Percentiles rank a stretch among this genome's conserved stretches.
Conservation (phyloP, 2,113 vertebrate genomes). For the Peromyscus polionotus region DNA sequence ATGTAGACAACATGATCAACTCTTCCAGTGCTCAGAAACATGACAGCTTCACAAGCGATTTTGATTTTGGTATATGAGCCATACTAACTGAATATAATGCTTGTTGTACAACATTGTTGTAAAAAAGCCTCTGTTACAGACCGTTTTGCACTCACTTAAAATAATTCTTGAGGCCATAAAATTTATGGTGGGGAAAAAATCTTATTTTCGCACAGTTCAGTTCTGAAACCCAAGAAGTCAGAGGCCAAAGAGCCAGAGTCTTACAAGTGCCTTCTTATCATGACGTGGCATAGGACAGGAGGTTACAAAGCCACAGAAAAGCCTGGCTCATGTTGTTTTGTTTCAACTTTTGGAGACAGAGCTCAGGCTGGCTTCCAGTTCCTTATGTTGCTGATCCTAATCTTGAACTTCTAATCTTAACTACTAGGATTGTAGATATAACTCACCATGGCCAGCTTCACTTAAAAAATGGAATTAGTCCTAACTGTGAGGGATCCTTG, state of each 20-base stretch:
- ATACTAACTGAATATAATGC: neutral
- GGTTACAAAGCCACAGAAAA: neutral
- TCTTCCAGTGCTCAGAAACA: neutral
- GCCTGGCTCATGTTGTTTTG: neutral
- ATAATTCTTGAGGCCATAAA: neutral
- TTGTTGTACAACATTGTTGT: neutral
- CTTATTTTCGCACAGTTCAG: neutral
- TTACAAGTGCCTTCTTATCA: neutral
- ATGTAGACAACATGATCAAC: neutral
- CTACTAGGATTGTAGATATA: too few species aligned
- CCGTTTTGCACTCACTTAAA: neutral
- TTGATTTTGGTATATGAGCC: neutral
- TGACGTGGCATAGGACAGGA: neutral
- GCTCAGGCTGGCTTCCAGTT: neutral
- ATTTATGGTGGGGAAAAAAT: neutral
- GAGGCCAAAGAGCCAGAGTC: neutral
- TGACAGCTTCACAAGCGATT: neutral
- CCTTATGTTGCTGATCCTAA: too few species aligned
- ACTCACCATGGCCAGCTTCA: neutral
- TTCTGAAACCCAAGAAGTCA: neutral
- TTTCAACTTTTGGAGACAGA: neutral
- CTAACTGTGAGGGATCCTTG: accelerated
- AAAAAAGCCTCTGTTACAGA: neutral
- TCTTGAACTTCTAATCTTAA: neutral
- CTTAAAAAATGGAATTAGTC: neutral